Evolutionary conservation across 2,888 invertebrate genomes (phyloP), one percentile per base, ranked within the genome.

Genomic region (Dicyrtomina minuta): DNA sequence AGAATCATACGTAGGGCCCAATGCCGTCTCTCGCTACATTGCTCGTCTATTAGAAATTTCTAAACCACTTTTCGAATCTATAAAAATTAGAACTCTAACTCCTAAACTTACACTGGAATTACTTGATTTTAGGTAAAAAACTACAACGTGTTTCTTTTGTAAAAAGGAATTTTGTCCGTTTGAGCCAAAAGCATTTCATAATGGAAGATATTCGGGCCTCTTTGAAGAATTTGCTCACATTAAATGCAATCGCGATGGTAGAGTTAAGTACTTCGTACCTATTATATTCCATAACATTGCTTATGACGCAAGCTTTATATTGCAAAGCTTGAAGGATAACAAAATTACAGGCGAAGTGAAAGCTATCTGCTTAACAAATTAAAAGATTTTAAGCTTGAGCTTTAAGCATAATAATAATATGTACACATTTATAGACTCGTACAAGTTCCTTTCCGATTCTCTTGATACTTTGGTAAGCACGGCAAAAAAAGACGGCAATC

Each of bases 391-490:
- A 53, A 8, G 6, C 20, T 20, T 2, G 39, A 1, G 41, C 33
- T 3, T 8, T 20, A 41, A 24, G 15, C 2, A 39, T 17, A 65
- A 10, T 43, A 61, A 22, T 44, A 22, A 17, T 22, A 20, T 22
- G 10, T 74, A n/a, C n/a, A n/a, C n/a, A n/a, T n/a, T 74, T 41
- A 24, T 71, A 0, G 76, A 76, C 26, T 53, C 53, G 8, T 15
- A 55, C 0, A 24, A 58, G 1, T 77, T 77, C 20, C 62, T 74
- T 33, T 43, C 65, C 0, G 27, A 20, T 20, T n/a, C 49, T 5
- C 27, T 76, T 2, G 69, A 60, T 8, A 49, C 12, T 0, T 17
- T 70, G 2, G 74, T 71, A 0, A 10, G 51, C 10, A 66, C 24
- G 1, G 56, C 73, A 24, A n/a, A 20, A n/a, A 13, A 12, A 12